Percentiles rank a stretch among this genome's conserved stretches.
Conservation (phyloP, 92 coral and sea anemone species). For the Chrysogorgia sp. region DNA sequence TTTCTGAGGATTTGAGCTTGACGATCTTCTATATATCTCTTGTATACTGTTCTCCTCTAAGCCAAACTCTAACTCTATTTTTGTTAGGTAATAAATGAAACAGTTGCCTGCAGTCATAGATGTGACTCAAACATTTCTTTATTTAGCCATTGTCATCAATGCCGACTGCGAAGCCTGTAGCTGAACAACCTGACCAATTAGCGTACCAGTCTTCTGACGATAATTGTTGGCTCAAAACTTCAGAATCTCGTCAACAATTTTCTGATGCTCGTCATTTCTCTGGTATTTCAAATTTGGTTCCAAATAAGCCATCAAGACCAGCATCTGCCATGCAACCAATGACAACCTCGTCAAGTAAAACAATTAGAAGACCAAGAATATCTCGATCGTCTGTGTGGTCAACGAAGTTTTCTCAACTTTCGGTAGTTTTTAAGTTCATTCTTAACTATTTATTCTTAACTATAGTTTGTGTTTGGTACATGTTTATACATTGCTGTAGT, state of each 20-base stretch:
- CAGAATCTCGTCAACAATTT: background rate
- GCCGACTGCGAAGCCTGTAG: conserved; percentile 85
- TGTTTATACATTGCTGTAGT: too few relatives aligned
- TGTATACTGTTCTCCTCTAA: too few relatives aligned
- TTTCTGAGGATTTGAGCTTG: too few relatives aligned
- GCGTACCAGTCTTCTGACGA: background rate
- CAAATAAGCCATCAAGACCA: conserved; percentile 26
- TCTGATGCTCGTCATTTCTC: background rate
- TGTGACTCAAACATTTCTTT: background rate
- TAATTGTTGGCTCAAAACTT: background rate
- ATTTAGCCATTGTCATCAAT: conserved; percentile 82
- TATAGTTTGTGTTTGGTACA: too few relatives aligned
- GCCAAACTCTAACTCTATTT: too few relatives aligned
- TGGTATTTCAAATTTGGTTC: background rate
- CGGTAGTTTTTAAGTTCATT: background rate
- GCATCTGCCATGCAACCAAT: conserved; percentile 9
- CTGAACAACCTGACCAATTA: background rate
- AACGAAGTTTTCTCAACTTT: background rate
- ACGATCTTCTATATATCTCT: too few relatives aligned
- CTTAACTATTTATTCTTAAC: too few relatives aligned
- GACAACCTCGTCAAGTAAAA: background rate
- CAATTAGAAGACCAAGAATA: conserved; percentile 24
- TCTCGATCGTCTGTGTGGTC: conserved; percentile 14
- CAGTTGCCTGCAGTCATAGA: background rate
- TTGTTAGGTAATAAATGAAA: too few relatives aligned